phyloP scores from a whole-genome alignment of 2,888 invertebrate species.

The Altica lythri region DNA sequence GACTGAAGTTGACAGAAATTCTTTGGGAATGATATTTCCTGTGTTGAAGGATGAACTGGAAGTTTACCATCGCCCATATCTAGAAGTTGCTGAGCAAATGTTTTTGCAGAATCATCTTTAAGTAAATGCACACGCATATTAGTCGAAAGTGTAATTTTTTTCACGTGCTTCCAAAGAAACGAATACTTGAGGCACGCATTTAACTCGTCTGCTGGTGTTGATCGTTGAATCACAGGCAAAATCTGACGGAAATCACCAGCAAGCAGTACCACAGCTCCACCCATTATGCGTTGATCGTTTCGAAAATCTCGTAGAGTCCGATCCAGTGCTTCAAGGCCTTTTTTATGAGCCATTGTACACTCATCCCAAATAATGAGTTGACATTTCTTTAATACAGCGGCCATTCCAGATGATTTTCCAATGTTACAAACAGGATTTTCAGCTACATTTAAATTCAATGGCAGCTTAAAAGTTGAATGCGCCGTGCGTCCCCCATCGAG shows the following conservation, averaged over 20 bases:
- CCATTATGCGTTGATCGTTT: background rate
- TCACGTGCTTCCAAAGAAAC: background rate
- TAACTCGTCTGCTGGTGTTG: slow-evolving; percentile 46
- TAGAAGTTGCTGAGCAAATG: background rate
- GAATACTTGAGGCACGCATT: slow-evolving; percentile 31
- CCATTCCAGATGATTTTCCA: slow-evolving; percentile 34
- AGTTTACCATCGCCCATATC: background rate
- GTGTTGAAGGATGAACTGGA: background rate
- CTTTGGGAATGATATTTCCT: background rate
- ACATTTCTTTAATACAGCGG: slow-evolving; percentile 43
- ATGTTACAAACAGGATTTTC: background rate
- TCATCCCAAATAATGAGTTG: slow-evolving; percentile 20
- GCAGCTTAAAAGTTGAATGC: too few species aligned
- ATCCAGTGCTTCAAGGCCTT: background rate
- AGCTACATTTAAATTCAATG: background rate
- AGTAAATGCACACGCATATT: background rate
- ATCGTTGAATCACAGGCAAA: slow-evolving; percentile 40
- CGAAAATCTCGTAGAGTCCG: background rate
- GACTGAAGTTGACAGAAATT: background rate
- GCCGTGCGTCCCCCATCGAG: too few species aligned
- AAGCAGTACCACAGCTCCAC: background rate
- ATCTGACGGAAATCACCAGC: slow-evolving; percentile 11
- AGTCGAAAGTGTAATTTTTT: background rate
- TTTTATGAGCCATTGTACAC: slow-evolving; percentile 18
- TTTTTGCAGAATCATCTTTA: background rate